A percentile compares a stretch with the other conserved stretches of the same genome.
Evolutionary conservation across 1,140 invertebrate genomes (phyloP).

Genomic region (Drosophila tsacasi): DNA sequence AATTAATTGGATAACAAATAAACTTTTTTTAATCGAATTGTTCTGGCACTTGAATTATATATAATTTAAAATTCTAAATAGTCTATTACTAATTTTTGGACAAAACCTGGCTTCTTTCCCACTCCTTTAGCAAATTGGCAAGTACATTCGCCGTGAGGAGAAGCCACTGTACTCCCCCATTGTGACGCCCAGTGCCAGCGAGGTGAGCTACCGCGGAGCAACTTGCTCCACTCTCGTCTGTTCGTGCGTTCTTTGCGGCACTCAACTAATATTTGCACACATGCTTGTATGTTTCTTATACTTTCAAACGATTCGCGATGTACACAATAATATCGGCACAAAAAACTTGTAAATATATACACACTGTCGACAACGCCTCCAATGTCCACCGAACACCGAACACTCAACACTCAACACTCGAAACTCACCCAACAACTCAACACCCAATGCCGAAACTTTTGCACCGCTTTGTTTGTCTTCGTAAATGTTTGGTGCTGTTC

Average conservation of each 20-base stretch:
- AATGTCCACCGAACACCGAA: slow-evolving; percentile 41
- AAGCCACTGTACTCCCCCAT: slow-evolving; percentile 73
- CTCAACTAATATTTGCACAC: slow-evolving; percentile 78
- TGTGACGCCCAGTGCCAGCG: slow-evolving; percentile 71
- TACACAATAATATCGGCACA: slow-evolving; percentile 54
- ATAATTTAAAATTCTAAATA: background rate
- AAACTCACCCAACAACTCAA: background rate
- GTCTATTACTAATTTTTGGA: background rate
- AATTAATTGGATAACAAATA: background rate
- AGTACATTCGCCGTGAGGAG: slow-evolving; percentile 76
- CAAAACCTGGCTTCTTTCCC: no score
- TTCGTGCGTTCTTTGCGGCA: slow-evolving; percentile 60
- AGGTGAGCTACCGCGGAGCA: slow-evolving; percentile 58
- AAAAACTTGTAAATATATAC: slow-evolving; percentile 75
- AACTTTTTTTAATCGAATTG: no score
- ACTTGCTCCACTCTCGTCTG: slow-evolving; percentile 1
- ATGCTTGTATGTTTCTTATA: slow-evolving; percentile 73
- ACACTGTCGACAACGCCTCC: slow-evolving; percentile 44
- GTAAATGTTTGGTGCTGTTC: slow-evolving; percentile 61
- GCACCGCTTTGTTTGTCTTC: slow-evolving; percentile 76
- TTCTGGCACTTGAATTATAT: background rate
- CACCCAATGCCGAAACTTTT: slow-evolving; percentile 40
- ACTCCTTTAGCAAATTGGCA: slow-evolving; percentile 72
- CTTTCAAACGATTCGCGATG: slow-evolving; percentile 71
- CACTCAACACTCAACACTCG: slow-evolving; percentile 3